These are phyloP conservation scores for Cyphomyrus plagiostoma DNA, from an alignment of 2,113 vertebrate species.

Conservation along the genomic window DNA sequence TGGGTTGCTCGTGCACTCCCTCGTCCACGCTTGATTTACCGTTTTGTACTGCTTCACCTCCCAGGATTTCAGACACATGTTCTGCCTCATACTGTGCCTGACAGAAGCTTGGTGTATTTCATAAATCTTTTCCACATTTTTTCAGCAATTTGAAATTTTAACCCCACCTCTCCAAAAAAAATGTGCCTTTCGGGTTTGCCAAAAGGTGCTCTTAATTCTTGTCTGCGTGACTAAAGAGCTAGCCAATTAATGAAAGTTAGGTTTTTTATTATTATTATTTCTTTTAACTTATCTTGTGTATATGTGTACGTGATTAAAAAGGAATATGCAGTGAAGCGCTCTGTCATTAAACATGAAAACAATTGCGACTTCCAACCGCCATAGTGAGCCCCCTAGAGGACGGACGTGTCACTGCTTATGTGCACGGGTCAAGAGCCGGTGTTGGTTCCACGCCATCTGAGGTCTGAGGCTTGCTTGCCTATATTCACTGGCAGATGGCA, in stretches of 20 bases:
- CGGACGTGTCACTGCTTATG: background rate
- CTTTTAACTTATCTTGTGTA: background rate
- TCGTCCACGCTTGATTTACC: background rate
- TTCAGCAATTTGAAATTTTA: background rate
- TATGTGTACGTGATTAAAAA: background rate
- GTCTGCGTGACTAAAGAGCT: background rate
- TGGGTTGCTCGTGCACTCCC: background rate
- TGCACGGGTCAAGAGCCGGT: background rate
- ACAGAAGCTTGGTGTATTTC: background rate
- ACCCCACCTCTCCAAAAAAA: background rate
- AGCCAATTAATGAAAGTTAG: background rate
- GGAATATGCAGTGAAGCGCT: background rate
- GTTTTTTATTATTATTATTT: background rate
- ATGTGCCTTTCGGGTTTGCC: background rate
- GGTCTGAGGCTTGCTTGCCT: background rate
- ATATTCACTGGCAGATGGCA: slow-evolving; percentile 4
- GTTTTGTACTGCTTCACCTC: background rate
- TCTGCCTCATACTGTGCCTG: background rate
- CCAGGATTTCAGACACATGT: background rate
- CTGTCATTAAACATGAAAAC: background rate
- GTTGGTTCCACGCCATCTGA: background rate
- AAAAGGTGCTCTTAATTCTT: background rate
- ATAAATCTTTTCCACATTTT: background rate
- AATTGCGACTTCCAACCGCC: background rate
- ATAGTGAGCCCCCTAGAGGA: background rate